Evolutionary conservation across 2,797 vertebrate genomes (phyloP).

Genomic region (Microtus agrestis): DNA sequence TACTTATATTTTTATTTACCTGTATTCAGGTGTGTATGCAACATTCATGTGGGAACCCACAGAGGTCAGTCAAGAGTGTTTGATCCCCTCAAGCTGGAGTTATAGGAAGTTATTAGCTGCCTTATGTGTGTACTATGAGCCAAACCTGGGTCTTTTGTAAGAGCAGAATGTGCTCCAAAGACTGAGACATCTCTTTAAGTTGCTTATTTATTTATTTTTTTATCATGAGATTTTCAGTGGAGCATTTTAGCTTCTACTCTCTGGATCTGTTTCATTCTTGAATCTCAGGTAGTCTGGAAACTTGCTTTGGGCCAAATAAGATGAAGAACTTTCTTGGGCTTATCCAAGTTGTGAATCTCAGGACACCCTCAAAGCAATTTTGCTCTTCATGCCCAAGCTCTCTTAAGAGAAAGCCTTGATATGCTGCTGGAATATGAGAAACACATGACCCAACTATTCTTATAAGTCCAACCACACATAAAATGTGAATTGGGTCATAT

Average conservation of each 20-base stretch:
- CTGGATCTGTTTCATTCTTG: neutral
- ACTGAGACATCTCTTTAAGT: neutral
- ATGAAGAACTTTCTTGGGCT: neutral
- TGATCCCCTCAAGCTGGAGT: neutral
- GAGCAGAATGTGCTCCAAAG: neutral
- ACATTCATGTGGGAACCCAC: too few species aligned
- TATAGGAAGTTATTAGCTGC: neutral
- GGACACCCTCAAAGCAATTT: neutral
- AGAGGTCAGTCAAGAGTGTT: neutral
- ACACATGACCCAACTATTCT: accelerated
- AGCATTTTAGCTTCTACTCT: neutral
- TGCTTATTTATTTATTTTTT: neutral
- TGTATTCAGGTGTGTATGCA: neutral
- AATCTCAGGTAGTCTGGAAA: neutral
- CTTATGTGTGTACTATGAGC: neutral
- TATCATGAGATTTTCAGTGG: neutral
- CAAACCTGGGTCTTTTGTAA: neutral
- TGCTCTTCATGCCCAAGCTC: neutral
- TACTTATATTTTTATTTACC: too few species aligned
- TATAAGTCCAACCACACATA: neutral
- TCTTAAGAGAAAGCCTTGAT: neutral
- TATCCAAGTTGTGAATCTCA: neutral
- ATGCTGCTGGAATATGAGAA: neutral
- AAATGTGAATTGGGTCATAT: neutral
- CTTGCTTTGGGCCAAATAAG: constrained; percentile 1